Conservation (phyloP, 2,888 invertebrate species). For the Embidobia sp. region DNA sequence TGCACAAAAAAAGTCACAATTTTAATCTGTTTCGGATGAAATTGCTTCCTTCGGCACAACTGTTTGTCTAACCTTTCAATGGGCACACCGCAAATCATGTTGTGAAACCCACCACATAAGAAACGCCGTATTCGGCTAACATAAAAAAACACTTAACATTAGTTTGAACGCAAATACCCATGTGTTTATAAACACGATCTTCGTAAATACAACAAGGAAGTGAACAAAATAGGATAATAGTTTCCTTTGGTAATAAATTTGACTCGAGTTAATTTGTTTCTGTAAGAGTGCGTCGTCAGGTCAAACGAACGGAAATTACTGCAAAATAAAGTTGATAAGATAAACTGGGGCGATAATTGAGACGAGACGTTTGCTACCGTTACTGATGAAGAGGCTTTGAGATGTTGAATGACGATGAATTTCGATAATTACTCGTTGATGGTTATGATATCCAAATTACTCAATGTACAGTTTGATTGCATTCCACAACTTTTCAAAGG, state of each 20-base stretch:
- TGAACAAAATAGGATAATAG: neutral
- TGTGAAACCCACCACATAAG: slow-evolving; percentile 83
- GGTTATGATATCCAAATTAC: slow-evolving; percentile 20
- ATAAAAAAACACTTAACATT: slow-evolving; percentile 23
- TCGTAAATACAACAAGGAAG: neutral
- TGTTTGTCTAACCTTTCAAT: slow-evolving; percentile 82
- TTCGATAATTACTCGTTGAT: slow-evolving; percentile 9
- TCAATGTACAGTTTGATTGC: slow-evolving; percentile 27
- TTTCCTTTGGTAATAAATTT: neutral
- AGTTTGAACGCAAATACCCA: slow-evolving; percentile 10
- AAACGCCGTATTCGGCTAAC: slow-evolving; percentile 79
- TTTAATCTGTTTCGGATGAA: slow-evolving; percentile 28
- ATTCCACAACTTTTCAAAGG: slow-evolving; percentile 41
- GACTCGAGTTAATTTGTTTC: neutral
- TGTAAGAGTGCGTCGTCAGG: slow-evolving; percentile 24
- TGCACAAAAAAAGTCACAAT: slow-evolving; percentile 35
- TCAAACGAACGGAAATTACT: slow-evolving; percentile 42
- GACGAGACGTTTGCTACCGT: slow-evolving; percentile 16
- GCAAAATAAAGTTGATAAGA: slow-evolving; percentile 30
- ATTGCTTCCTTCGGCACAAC: slow-evolving; percentile 12
- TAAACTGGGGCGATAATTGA: slow-evolving; percentile 8
- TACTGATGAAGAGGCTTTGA: slow-evolving; percentile 22
- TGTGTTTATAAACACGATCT: neutral
- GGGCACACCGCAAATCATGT: slow-evolving; percentile 83
- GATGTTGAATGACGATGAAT: slow-evolving; percentile 24